Base-by-base conservation (phyloP, 2,888 invertebrate species). In the Melinaea menophilus region DNA sequence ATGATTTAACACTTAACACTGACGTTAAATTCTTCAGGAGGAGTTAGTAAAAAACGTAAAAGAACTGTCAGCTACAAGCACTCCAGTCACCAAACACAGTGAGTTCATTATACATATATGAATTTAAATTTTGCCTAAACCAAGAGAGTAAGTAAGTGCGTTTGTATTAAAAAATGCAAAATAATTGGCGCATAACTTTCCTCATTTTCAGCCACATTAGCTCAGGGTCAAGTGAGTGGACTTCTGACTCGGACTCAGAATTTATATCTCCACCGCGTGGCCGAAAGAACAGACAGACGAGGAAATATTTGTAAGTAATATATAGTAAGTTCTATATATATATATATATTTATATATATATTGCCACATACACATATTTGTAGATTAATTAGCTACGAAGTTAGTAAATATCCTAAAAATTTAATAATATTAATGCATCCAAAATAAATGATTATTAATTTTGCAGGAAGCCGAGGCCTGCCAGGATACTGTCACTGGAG, bases 381-480 rank as follows among this genome's bases (percentile, higher is more conserved):
- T 22, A 22, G 22, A 22, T 22, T 22, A 22, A 22, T 22, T 22
- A 22, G 22, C 22, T 22, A 22, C 22, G 22, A 22, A 22, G 22
- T 22, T 22, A 22, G 22, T 22, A 22, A 22, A 22, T 22, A 22
- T 22, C 22, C 22, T 22, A 22, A 37, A 5, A 5, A 37, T 37
- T 4, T 37, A 37, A 37, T 37, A 37, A 37, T 37, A 37, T 5
- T 37, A 5, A 37, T 37, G 37, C 37, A 5, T 37, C 37, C 7
- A 7, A 37, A 5, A 5, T 41, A 41, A 41, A 41, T 41, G 9
- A 5, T 9, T 9, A 45, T 48, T 63, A 56, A 58, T 56, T 61
- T 72, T 69, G 34, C 71, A 90, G 90, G 51, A 86, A 85, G 76
- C 89, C 88, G 1, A 75, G 73, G 41, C 74, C 83, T 2, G 73